A percentile compares a stretch with the other conserved stretches of the same genome.
Conservation (phyloP, 2,797 vertebrate genomes). For the Syngnathus rostellatus region DNA sequence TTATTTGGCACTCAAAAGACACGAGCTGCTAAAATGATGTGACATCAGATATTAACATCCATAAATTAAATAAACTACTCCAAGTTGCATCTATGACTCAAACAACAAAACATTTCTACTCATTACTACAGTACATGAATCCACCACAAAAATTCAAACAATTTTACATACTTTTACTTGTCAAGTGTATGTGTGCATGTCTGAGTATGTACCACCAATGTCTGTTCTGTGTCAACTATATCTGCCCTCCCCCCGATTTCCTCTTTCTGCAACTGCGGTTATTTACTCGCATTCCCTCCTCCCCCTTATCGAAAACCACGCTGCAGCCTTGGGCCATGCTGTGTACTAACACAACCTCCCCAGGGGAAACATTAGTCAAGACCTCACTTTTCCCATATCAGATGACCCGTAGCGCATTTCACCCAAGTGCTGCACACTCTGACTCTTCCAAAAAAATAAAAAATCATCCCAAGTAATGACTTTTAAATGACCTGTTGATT, state of each 20-base stretch:
- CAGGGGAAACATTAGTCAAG: constrained; percentile 61
- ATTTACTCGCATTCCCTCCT: constrained; percentile 24
- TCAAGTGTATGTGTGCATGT: constrained; percentile 1
- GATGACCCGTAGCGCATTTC: constrained; percentile 59
- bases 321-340: constrained; percentile 47
- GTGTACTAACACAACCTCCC: constrained; percentile 50
- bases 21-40: neutral
- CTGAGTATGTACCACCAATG: constrained; percentile 20
- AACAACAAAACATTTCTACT: neutral
- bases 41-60: neutral
- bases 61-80: neutral
- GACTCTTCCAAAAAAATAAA: constrained; percentile 24
- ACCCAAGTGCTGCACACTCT: constrained; percentile 26
- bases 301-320: constrained; percentile 36
- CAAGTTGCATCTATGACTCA: neutral
- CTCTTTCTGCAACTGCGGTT: constrained; percentile 31
- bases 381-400: constrained; percentile 54
- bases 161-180: neutral
- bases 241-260: constrained; percentile 13
- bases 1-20: constrained; percentile 8
- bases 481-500: constrained; percentile 66
- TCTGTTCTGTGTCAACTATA: constrained; percentile 45
- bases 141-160: neutral
- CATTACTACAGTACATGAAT: too few relatives aligned
- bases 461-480: constrained; percentile 45